Conservation (phyloP, 2,888 invertebrate genomes). For the Heteromyza rotundicornis region DNA sequence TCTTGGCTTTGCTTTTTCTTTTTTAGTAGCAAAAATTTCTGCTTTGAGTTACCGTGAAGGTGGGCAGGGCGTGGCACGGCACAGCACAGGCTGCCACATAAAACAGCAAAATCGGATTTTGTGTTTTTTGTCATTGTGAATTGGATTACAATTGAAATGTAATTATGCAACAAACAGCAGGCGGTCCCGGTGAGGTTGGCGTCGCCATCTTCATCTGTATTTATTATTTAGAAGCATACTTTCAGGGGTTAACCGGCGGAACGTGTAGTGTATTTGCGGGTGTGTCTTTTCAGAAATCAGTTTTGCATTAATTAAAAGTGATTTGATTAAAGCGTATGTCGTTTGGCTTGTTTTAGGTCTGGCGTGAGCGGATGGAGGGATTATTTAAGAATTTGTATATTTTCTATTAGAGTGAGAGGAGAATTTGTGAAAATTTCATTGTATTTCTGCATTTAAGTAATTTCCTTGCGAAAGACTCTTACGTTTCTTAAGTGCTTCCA, state of each 20-base stretch:
- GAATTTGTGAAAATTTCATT: too few relatives aligned
- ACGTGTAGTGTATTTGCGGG: neutral
- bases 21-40: too few relatives aligned
- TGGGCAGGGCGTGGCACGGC: neutral
- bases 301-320: slow-evolving; percentile 56
- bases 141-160: slow-evolving; percentile 54
- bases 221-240: neutral
- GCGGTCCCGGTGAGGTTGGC: neutral
- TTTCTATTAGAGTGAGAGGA: too few relatives aligned
- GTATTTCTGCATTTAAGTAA: too few relatives aligned
- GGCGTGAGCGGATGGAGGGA: too few relatives aligned
- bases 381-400: too few relatives aligned
- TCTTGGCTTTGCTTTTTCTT: neutral
- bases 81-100: neutral
- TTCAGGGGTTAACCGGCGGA: neutral
- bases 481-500: too few relatives aligned
- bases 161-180: slow-evolving; percentile 45
- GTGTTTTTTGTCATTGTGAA: slow-evolving; percentile 19
- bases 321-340: slow-evolving; percentile 49
- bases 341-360: too few relatives aligned
- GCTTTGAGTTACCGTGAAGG: too few relatives aligned
- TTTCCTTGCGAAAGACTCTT: too few relatives aligned
- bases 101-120: neutral
- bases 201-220: neutral
- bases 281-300: slow-evolving; percentile 47